A percentile compares a stretch with the other conserved stretches of the same genome.
Conservation (phyloP, 2,113 vertebrate species). For the Odobenus rosmarus region DNA sequence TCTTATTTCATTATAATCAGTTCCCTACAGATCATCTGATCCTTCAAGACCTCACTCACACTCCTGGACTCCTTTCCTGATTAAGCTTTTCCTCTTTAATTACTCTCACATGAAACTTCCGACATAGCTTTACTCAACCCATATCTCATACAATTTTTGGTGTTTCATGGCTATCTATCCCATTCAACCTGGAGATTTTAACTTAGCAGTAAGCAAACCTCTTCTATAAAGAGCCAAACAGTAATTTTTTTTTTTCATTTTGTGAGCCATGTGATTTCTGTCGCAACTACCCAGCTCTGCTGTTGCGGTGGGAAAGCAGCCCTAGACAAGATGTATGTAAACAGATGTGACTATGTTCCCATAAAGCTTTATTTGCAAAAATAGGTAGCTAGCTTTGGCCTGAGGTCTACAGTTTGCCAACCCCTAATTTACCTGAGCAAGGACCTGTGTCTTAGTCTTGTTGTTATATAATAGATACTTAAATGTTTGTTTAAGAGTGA, state of each 20-base stretch:
- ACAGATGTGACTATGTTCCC: neutral
- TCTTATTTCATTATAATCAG: neutral
- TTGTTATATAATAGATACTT: neutral
- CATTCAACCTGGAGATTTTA: neutral
- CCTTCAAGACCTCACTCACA: neutral
- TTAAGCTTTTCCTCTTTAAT: neutral
- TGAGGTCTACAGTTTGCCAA: neutral
- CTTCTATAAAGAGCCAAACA: neutral
- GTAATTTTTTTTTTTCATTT: neutral
- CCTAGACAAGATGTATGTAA: neutral
- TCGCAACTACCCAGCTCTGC: neutral
- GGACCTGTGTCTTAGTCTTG: neutral
- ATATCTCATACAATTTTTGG: neutral
- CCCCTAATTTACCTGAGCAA: neutral
- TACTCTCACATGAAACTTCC: neutral
- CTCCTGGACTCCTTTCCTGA: neutral
- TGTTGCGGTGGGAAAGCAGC: neutral
- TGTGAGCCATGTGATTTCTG: neutral
- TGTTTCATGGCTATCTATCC: neutral
- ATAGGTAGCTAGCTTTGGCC: neutral
- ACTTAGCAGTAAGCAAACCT: neutral
- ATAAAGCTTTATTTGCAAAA: neutral
- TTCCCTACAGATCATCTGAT: neutral
- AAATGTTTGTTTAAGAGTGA: neutral
- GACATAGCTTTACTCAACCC: neutral